Evolutionary conservation across 1,140 invertebrate genomes (phyloP).

Genomic region (Monomorium pharaonis): DNA sequence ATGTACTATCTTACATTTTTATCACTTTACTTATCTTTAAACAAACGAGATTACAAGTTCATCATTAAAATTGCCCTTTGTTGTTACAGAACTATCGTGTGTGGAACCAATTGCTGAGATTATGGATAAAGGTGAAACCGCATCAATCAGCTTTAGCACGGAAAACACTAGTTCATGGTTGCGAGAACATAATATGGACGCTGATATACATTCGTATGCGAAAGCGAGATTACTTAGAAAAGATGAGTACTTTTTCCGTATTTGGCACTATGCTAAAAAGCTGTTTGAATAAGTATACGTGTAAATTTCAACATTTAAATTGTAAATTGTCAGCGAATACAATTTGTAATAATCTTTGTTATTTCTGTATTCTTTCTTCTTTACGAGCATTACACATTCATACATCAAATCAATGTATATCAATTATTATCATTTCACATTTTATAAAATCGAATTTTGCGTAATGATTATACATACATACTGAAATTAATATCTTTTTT

Average conservation of each 20-base stretch:
- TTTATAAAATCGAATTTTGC: neutral
- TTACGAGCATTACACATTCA: neutral
- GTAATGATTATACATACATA: neutral
- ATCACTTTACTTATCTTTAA: neutral
- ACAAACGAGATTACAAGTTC: slow-evolving; percentile 18
- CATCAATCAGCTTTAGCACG: slow-evolving; percentile 91
- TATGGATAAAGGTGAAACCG: slow-evolving; percentile 89
- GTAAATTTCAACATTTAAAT: slow-evolving; percentile 28
- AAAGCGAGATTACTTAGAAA: slow-evolving; percentile 91
- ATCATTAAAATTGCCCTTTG: neutral
- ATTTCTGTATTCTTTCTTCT: neutral
- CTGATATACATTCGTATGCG: slow-evolving; percentile 95
- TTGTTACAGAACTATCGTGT: slow-evolving; percentile 78
- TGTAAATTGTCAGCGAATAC: neutral
- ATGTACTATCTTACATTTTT: no score
- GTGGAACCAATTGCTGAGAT: slow-evolving; percentile 86
- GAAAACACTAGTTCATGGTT: slow-evolving; percentile 97
- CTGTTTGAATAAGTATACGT: slow-evolving; percentile 89
- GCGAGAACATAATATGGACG: slow-evolving; percentile 95
- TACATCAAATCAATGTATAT: neutral
- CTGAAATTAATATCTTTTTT: neutral
- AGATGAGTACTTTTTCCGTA: slow-evolving; percentile 97
- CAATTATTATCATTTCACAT: neutral
- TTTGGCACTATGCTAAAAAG: slow-evolving; percentile 94
- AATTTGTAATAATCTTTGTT: neutral